A percentile compares a stretch with the other conserved stretches of the same genome.
Evolutionary conservation across 2,888 invertebrate genomes (phyloP).

Genomic region (Drosophila mimica): DNA sequence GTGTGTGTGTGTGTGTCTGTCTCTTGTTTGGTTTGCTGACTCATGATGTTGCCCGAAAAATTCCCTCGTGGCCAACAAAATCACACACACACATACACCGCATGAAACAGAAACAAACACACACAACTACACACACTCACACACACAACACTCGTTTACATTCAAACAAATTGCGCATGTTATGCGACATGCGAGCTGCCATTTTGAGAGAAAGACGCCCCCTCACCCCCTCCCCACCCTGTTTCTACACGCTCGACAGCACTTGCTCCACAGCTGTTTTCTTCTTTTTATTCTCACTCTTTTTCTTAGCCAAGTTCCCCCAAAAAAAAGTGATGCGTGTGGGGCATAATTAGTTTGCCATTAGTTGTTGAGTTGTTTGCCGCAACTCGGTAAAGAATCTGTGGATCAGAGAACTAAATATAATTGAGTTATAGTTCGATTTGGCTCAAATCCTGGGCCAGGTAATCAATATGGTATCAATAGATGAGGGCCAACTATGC

Average conservation of each 20-base stretch:
- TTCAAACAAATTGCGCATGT: conserved; percentile 78
- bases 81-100: conserved; percentile 19
- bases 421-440: conserved; percentile 27
- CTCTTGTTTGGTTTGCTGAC: conserved; percentile 75
- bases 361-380: conserved; percentile 19
- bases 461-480: conserved; percentile 6
- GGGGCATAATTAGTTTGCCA: conserved; percentile 41
- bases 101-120: not conserved
- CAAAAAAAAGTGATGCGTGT: conserved; percentile 19
- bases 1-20: conserved; percentile 23
- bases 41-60: conserved; percentile 71
- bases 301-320: conserved; percentile 7
- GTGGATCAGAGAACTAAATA: conserved; percentile 8
- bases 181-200: conserved; percentile 79
- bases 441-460: not conserved
- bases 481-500: not conserved
- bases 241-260: conserved; percentile 26
- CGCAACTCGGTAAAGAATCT: not conserved
- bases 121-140: not conserved
- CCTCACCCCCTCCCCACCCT: not conserved
- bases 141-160: conserved; percentile 34
- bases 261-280: conserved; percentile 19
- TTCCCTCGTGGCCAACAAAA: conserved; percentile 69
- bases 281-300: not conserved
- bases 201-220: conserved; percentile 51